Conservation (phyloP, 2,888 invertebrate species). For the Tipula confusa region DNA sequence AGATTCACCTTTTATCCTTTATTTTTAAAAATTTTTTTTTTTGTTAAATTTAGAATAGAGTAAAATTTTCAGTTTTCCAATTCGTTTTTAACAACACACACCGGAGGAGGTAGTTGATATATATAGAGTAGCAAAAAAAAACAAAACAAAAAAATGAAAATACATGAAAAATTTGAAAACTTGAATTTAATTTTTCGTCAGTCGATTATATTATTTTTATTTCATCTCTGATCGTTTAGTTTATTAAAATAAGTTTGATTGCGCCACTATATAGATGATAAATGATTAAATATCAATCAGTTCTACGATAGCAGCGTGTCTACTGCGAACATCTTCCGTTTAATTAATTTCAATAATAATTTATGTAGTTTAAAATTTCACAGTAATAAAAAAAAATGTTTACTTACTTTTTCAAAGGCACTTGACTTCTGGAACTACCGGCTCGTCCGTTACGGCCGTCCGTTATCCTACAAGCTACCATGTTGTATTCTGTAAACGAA, state of each 20-base stretch:
- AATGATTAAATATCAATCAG: not conserved
- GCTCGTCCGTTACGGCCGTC: constrained; percentile 83
- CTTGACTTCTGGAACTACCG: constrained; percentile 85
- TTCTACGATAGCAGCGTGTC: not conserved
- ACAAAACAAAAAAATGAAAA: not conserved
- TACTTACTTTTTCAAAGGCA: constrained; percentile 97
- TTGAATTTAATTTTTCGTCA: not conserved
- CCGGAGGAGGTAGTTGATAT: not conserved
- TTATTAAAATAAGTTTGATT: not conserved
- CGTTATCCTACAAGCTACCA: constrained; percentile 95
- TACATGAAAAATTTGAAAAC: not conserved
- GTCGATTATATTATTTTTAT: not conserved
- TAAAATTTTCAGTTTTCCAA: not conserved
- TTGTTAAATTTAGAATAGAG: not conserved
- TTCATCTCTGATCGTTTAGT: too few relatives aligned
- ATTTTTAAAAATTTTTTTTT: not conserved
- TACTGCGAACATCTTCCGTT: not conserved
- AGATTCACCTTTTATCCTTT: constrained; percentile 33
- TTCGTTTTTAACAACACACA: not conserved
- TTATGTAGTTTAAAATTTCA: not conserved
- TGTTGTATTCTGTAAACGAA: constrained; percentile 92
- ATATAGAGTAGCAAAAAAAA: not conserved
- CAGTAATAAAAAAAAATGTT: constrained; percentile 31
- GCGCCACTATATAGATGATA: not conserved
- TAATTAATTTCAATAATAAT: not conserved